Percentiles rank a stretch among this genome's conserved stretches.
phyloP scores from a whole-genome alignment of 2,113 vertebrate species.

The Lepus europaeus region DNA sequence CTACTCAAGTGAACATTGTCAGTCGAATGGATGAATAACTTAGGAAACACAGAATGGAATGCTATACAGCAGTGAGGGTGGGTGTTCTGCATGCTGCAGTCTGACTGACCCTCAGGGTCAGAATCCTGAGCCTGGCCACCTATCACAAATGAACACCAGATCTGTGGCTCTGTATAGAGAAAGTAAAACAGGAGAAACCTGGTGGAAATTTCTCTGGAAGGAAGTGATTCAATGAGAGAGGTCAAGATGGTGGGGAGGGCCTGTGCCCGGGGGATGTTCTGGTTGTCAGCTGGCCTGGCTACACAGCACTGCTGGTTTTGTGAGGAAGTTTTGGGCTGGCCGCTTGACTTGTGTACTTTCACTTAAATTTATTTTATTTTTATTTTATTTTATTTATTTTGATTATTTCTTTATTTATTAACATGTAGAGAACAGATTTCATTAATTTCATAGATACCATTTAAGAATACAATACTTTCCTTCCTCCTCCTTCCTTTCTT shows the following conservation, averaged over 20 bases:
- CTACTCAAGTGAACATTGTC: background rate
- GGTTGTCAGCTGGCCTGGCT: background rate
- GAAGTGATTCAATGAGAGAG: background rate
- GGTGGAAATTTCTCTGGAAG: background rate
- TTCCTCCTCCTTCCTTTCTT: too few relatives aligned
- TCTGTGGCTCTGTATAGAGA: background rate
- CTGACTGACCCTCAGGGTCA: background rate
- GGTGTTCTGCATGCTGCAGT: background rate
- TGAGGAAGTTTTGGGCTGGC: background rate
- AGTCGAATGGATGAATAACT: background rate
- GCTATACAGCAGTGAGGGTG: background rate
- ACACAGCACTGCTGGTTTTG: rapidly evolving
- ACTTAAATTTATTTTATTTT: background rate
- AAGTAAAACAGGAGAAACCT: background rate
- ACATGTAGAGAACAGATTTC: too few relatives aligned
- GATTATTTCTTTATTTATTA: too few relatives aligned
- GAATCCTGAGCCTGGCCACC: background rate
- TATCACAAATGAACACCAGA: background rate
- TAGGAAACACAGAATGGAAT: background rate
- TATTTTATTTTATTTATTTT: too few relatives aligned
- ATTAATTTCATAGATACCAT: too few relatives aligned
- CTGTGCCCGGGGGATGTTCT: background rate
- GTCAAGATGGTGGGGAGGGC: rapidly evolving
- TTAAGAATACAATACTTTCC: too few relatives aligned
- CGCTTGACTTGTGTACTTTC: background rate